Percentiles rank a stretch among this genome's conserved stretches.
These are phyloP conservation scores for Parnassius apollo DNA, from an alignment of 2,888 invertebrate genomes.

Conservation along the genomic window DNA sequence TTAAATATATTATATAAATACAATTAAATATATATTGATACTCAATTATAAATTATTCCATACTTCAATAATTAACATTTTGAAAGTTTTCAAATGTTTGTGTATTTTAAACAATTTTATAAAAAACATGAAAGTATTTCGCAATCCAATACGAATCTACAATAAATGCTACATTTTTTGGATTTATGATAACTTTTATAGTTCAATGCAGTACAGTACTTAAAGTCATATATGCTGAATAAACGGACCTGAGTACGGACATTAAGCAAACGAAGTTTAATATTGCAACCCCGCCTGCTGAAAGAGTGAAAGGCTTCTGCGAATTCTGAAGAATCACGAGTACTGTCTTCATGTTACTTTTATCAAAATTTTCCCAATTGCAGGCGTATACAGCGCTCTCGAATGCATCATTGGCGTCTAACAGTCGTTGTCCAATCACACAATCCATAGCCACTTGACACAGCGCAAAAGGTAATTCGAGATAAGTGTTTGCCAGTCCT, in stretches of 20 bases:
- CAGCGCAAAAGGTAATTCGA: constrained; percentile 50
- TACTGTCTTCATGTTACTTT: constrained; percentile 50
- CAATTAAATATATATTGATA: no score
- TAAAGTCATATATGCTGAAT: constrained; percentile 57
- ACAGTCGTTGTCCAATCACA: constrained; percentile 52
- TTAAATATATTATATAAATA: no score
- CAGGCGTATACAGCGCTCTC: constrained; percentile 53
- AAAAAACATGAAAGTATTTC: no score
- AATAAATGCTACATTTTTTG: no score
- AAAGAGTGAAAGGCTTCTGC: constrained; percentile 53
- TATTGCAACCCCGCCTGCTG: constrained; percentile 53
- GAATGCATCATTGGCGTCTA: constrained; percentile 50
- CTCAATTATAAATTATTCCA: no score
- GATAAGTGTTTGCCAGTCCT: constrained; percentile 52
- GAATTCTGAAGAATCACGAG: constrained; percentile 51
- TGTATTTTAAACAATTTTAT: no score
- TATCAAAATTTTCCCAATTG: constrained; percentile 61
- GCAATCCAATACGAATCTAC: no score
- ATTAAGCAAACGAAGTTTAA: constrained; percentile 51
- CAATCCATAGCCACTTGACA: constrained; percentile 56
- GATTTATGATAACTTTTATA: no score
- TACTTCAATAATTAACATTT: no score
- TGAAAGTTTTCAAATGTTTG: no score
- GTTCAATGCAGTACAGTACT: constrained; percentile 32
- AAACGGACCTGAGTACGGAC: constrained; percentile 51